These are phyloP conservation scores for Camponotus floridanus DNA, from an alignment of 1,140 invertebrate species.

Conservation along the genomic window DNA sequence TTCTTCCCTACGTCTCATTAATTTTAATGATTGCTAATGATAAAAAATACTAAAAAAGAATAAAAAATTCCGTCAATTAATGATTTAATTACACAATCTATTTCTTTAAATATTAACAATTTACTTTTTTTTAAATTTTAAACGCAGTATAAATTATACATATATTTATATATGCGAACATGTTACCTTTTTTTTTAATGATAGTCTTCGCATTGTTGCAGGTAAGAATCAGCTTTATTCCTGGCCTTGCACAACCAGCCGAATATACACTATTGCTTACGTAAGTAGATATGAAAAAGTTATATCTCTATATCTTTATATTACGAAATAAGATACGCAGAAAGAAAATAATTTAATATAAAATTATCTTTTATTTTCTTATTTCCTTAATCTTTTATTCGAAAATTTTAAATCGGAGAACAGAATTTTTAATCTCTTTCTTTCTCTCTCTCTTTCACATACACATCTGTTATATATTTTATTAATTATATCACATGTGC, in stretches of 20 bases:
- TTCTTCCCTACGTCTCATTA: slow-evolving; percentile 72
- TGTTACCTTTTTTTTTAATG: background rate
- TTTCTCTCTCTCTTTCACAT: too few relatives aligned
- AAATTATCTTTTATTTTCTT: too few relatives aligned
- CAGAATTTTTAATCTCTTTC: too few relatives aligned
- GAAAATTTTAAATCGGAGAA: too few relatives aligned
- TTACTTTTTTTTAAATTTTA: background rate
- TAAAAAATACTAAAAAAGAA: background rate
- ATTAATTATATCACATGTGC: too few relatives aligned
- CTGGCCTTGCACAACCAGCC: background rate
- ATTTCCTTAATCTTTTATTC: too few relatives aligned
- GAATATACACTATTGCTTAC: background rate
- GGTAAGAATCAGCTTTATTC: slow-evolving; percentile 75
- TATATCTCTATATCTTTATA: slow-evolving; percentile 11
- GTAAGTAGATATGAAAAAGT: slow-evolving; percentile 32
- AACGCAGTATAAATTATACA: background rate
- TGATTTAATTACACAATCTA: background rate
- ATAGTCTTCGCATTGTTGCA: slow-evolving; percentile 76
- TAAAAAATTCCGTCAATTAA: background rate
- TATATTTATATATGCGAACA: background rate
- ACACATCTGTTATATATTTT: too few relatives aligned
- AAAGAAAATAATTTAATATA: too few relatives aligned
- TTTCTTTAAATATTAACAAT: background rate
- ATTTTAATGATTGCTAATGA: slow-evolving; percentile 69
- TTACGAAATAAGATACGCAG: background rate